Conservation (phyloP, 2,113 vertebrate species). For the Myotis yumanensis region DNA sequence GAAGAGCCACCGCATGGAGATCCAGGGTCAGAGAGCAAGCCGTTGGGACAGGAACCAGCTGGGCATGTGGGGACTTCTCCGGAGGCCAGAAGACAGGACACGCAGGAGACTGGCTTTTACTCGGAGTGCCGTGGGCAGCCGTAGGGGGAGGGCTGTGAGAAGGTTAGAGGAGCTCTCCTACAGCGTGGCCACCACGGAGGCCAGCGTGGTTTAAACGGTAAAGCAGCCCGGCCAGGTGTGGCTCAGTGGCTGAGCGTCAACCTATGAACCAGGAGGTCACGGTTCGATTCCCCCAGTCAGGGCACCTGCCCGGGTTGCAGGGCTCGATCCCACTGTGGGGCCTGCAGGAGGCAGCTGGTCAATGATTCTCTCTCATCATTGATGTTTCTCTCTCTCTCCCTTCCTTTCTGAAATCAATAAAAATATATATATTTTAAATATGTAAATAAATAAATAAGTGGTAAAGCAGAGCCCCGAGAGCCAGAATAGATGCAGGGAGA, state of each 20-base stretch:
- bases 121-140: neutral
- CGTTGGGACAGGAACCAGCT: neutral
- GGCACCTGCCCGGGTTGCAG: neutral
- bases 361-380: neutral
- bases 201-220: neutral
- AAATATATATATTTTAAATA: neutral
- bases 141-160: neutral
- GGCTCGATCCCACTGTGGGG: no score
- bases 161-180: neutral
- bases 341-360: neutral
- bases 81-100: neutral
- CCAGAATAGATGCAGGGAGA: neutral
- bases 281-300: neutral
- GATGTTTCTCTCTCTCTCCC: neutral
- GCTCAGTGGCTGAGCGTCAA: neutral
- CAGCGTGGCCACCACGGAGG: neutral
- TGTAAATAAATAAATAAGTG: neutral
- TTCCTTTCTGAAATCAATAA: neutral
- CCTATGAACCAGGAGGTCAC: neutral
- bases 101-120: neutral
- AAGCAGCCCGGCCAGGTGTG: neutral
- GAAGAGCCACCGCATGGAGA: neutral
- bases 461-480: neutral
- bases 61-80: neutral
- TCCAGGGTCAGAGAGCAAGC: accelerated